These are phyloP conservation scores for Pyrocoelia pectoralis DNA, from an alignment of 2,888 invertebrate species.

Conservation along the genomic window DNA sequence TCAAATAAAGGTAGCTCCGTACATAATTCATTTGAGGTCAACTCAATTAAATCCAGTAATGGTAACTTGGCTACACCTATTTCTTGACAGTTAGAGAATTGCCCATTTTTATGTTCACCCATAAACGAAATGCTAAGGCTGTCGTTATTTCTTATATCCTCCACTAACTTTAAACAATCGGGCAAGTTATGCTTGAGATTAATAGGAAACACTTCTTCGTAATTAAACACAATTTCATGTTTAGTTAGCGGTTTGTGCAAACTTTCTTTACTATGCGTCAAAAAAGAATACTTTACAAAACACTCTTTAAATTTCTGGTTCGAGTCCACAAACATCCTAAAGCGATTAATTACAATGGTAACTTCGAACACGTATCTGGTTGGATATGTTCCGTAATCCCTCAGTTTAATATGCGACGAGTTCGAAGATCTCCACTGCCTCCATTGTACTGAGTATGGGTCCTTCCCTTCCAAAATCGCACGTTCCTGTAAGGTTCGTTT, in stretches of 20 bases:
- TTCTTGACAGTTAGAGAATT: constrained; percentile 38
- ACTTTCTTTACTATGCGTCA: constrained; percentile 40
- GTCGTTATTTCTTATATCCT: constrained; percentile 40
- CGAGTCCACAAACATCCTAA: constrained; percentile 30
- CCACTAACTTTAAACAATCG: constrained; percentile 40
- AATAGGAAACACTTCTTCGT: constrained; percentile 41
- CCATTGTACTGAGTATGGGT: constrained; percentile 44
- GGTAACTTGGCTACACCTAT: constrained; percentile 40
- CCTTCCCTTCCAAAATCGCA: constrained; percentile 44
- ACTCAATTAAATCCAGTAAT: constrained; percentile 43
- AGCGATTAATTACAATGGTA: constrained; percentile 36
- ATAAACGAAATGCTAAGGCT: constrained; percentile 42
- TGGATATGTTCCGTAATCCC: constrained; percentile 23
- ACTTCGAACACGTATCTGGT: constrained; percentile 28
- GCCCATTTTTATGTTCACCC: constrained; percentile 42
- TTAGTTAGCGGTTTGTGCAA: constrained; percentile 31
- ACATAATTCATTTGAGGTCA: constrained; percentile 34
- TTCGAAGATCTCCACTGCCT: constrained; percentile 47
- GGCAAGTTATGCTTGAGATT: constrained; percentile 31
- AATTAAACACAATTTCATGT: constrained; percentile 37
- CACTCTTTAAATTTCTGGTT: constrained; percentile 38
- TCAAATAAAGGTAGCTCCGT: constrained; percentile 40
- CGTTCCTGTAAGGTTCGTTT: constrained; percentile 47
- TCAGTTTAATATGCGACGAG: constrained; percentile 40
- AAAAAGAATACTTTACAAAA: constrained; percentile 46